Percentiles rank a stretch among this genome's conserved stretches.
Conservation (phyloP, 2,888 invertebrate species). For the Epiblema foenella region DNA sequence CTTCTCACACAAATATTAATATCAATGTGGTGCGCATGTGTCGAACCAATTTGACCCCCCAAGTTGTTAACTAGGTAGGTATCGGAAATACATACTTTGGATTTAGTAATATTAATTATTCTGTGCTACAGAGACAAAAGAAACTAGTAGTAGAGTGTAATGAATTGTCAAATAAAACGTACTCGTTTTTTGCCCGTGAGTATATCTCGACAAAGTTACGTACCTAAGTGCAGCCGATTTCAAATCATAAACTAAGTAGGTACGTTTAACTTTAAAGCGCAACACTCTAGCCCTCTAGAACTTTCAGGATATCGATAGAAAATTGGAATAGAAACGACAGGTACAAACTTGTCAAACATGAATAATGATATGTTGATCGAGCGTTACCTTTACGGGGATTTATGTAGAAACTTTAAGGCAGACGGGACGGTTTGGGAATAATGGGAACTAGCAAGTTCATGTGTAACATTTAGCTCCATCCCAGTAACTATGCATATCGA, state of each 20-base stretch:
- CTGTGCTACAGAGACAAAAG: too few relatives aligned
- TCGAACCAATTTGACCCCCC: too few relatives aligned
- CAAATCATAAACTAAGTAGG: not conserved
- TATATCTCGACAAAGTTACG: too few relatives aligned
- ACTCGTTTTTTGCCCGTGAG: too few relatives aligned
- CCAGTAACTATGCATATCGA: not conserved
- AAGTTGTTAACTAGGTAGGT: too few relatives aligned
- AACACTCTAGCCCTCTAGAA: not conserved
- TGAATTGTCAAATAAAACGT: too few relatives aligned
- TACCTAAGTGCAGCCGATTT: not conserved
- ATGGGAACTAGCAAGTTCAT: constrained; percentile 8
- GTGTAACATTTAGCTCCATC: constrained; percentile 5
- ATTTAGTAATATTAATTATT: too few relatives aligned
- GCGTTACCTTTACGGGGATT: constrained; percentile 10
- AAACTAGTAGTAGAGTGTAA: too few relatives aligned
- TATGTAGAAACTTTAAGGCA: constrained; percentile 26
- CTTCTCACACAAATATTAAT: too few relatives aligned
- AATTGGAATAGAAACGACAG: not conserved
- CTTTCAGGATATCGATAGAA: not conserved
- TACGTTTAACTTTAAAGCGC: not conserved
- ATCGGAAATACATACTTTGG: too few relatives aligned
- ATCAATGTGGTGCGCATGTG: too few relatives aligned
- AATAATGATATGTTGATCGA: constrained; percentile 28
- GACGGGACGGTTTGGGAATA: constrained; percentile 9
- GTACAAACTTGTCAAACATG: constrained; percentile 18